phyloP scores from a whole-genome alignment of 2,113 vertebrate species.

The Crotalus horridus region DNA sequence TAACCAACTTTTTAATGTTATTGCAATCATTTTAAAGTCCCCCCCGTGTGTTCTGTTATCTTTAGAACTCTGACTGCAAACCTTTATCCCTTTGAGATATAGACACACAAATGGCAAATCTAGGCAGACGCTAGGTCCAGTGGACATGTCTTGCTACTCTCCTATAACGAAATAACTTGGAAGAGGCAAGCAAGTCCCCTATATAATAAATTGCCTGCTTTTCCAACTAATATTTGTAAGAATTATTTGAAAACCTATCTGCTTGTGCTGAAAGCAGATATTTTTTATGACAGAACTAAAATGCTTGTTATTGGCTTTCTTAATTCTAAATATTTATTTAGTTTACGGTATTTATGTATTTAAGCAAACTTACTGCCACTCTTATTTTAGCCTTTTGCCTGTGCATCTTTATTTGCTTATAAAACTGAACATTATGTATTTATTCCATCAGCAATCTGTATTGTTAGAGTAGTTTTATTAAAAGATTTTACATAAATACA shows the following conservation, averaged over 20 bases:
- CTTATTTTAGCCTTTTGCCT: not conserved
- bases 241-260: not conserved
- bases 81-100: not conserved
- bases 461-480: not conserved
- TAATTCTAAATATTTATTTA: not conserved
- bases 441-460: not conserved
- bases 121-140: not conserved
- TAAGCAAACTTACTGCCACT: not conserved
- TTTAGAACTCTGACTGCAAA: slow-evolving; percentile 21
- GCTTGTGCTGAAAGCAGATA: not conserved
- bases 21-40: slow-evolving; percentile 30
- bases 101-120: not conserved
- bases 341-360: no score
- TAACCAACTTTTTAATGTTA: slow-evolving; percentile 25
- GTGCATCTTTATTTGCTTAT: not conserved
- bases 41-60: slow-evolving; percentile 1
- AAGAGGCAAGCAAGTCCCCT: not conserved
- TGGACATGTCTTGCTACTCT: not conserved
- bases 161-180: slow-evolving; percentile 9
- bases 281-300: not conserved
- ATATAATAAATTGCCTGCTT: not conserved
- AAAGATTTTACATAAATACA: not conserved
- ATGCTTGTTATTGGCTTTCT: not conserved
- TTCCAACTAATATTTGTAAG: not conserved
- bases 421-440: not conserved